Base-by-base conservation (phyloP, 2,797 vertebrate genomes). In the Anguilla marmorata region DNA sequence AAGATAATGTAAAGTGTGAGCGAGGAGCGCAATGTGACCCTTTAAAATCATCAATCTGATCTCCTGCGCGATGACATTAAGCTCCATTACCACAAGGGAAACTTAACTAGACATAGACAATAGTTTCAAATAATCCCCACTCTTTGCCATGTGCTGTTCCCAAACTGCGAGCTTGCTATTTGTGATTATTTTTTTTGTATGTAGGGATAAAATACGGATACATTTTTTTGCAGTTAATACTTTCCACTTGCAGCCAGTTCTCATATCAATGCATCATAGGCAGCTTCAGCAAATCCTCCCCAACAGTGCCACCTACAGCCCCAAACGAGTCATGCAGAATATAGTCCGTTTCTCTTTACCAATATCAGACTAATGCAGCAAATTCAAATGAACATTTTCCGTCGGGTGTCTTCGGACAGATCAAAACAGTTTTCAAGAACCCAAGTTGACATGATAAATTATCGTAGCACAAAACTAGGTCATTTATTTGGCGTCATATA, bases 221-320 rank as follows among this genome's bases (percentile, higher is more conserved):
- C 6, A 82, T n/a, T 21, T 6, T 2, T 21, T 50, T 82, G 19
- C 79, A 82, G 41, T 48, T 50, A 45, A 82, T 50, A 2, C 16
- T 30, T 2, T 6, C 37, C 45, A 19, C 7, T 82, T 82, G 19
- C 41, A 50, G 74, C 41, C 72, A 50, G 41, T 82, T n/a, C 21
- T 48, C 4, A n/a, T 24, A 50, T n/a, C 41, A 21, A 76, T 82
- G 27, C 24, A n/a, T 80, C 19, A 50, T n/a, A 45, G 19, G 19
- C 6, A 24, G 21, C 7, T 48, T 14, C 12, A 82, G 41, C 79
- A 82, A 54, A 86, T 52, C 45, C 21, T 19, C 76, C 45, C 54
- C 85, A 86, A 45, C 76, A 76, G 41, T 16, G 76, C 60, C 85
- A 88, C 88, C 85, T 84, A 84, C 76, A 88, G 85, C 63, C 69